Evolutionary conservation across 2,888 invertebrate genomes (phyloP).

Genomic region (Acanthosepion pharaonis): DNA sequence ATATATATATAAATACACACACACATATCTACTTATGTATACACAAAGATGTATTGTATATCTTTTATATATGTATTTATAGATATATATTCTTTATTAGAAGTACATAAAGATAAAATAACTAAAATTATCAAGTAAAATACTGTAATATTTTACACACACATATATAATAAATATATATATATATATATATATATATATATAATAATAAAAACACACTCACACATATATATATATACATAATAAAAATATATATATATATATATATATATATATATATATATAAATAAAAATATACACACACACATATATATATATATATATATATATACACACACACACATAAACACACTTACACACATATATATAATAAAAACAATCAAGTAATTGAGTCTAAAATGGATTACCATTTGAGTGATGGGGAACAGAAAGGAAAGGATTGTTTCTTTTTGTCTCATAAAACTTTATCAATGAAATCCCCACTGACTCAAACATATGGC

Average conservation of each 20-base stretch:
- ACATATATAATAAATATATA: not conserved
- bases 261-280: not conserved
- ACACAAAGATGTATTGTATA: too few species aligned
- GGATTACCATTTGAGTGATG: not conserved
- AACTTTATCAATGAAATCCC: conserved; percentile 5
- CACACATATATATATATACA: not conserved
- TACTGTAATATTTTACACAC: not conserved
- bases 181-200: not conserved
- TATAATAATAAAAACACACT: not conserved
- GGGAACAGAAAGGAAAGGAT: not conserved
- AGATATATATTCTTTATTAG: too few species aligned
- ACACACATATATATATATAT: not conserved
- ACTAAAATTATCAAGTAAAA: too few species aligned
- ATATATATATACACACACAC: not conserved
- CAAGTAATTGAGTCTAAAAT: conserved; percentile 6
- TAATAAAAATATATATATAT: not conserved
- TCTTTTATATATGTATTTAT: too few species aligned
- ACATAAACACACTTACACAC: not conserved
- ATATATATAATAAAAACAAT: not conserved
- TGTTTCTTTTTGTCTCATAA: conserved; percentile 33
- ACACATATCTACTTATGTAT: too few species aligned
- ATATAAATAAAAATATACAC: too few species aligned
- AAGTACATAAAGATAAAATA: too few species aligned
- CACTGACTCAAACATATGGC: not conserved
- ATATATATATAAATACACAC: too few species aligned